Base-by-base conservation (phyloP, 2,113 vertebrate genomes). In the Phalacrocorax pelagicus region DNA sequence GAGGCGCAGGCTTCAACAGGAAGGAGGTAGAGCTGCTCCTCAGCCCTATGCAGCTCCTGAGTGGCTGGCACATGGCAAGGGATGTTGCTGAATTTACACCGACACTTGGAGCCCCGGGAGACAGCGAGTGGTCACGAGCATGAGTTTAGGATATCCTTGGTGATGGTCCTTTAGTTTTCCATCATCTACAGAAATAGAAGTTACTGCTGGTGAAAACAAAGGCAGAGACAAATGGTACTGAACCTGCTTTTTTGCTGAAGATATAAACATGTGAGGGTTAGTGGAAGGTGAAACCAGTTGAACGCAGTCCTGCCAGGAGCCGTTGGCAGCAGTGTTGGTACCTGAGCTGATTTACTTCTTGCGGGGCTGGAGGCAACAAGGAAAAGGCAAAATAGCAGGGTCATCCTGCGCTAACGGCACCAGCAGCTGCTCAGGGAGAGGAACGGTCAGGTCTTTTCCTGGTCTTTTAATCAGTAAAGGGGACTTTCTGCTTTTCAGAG, bases 1-100 rank as follows among this genome's bases (percentile, higher is more conserved):
- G 34, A 46, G 15, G 21, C 9, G 5, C 38, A 44, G 27, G 20
- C 44, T 58, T 42, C 51, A 58, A 16, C 0, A 1, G 44, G 29
- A 16, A 40, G 69, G 42, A 63, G 42, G 16, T 5, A 61, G n/a
- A 69, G 22, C 30, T 1, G 6, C 46, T 73, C 15, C 62, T 52
- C 54, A 73, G 58, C 22, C 26, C 38, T 32, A 34, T 0, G 0
- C 29, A 71, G n/a, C 30, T 38, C 32, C 65, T 29, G 30, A 59
- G 51, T 1, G 0, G 71, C 29, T 0, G 0, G 8, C 1, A 0
- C 0, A 1, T 51, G 34, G 34, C 0, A 0, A 84, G 54, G 23
- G 10, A 19, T 24, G 42, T 42, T 67, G 20, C 23, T 57, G 47
- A 36, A n/a, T 20, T 44, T 24, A 38, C 42, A 44, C 29, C 0